Percentiles rank a stretch among this genome's conserved stretches.
These are phyloP conservation scores for Andricus curvator DNA, from an alignment of 2,888 invertebrate species.

Conservation along the genomic window DNA sequence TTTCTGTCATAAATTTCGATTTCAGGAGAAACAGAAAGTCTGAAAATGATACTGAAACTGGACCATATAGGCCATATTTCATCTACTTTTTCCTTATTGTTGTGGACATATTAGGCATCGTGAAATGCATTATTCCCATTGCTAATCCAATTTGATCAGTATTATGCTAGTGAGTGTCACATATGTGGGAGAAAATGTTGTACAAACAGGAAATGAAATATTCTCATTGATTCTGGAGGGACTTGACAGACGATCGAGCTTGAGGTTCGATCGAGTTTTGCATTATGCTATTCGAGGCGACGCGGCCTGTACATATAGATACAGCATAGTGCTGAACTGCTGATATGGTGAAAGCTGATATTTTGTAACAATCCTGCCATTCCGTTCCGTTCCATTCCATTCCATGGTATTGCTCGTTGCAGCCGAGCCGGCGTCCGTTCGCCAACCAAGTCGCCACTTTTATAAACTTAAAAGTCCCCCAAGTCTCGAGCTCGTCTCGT, in stretches of 20 bases:
- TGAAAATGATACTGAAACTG: neutral
- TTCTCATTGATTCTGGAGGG: slow-evolving; percentile 49
- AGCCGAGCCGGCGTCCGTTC: slow-evolving; percentile 50
- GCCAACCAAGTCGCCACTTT: slow-evolving; percentile 50
- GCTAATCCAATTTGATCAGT: slow-evolving; percentile 33
- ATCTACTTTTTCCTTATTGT: slow-evolving; percentile 6
- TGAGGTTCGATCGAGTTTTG: slow-evolving; percentile 52
- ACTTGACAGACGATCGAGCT: slow-evolving; percentile 50
- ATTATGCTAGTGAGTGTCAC: slow-evolving; percentile 35
- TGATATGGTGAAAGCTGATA: slow-evolving; percentile 78
- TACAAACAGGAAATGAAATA: slow-evolving; percentile 39
- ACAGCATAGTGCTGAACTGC: slow-evolving; percentile 63
- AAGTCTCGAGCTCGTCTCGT: slow-evolving; percentile 53
- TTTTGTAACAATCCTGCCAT: slow-evolving; percentile 77
- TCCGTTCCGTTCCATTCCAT: slow-evolving; percentile 74
- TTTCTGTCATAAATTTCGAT: slow-evolving; percentile 29
- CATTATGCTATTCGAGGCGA: slow-evolving; percentile 52
- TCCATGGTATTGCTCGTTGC: slow-evolving; percentile 67
- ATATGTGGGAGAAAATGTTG: slow-evolving; percentile 40
- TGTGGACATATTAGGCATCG: neutral
- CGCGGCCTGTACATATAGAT: slow-evolving; percentile 48
- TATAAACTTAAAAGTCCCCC: slow-evolving; percentile 10
- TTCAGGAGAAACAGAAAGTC: neutral
- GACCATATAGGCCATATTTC: neutral
- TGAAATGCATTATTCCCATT: slow-evolving; percentile 25